These are phyloP conservation scores for Darevskia mixta DNA, from an alignment of 2,797 vertebrate genomes.

Conservation along the genomic window DNA sequence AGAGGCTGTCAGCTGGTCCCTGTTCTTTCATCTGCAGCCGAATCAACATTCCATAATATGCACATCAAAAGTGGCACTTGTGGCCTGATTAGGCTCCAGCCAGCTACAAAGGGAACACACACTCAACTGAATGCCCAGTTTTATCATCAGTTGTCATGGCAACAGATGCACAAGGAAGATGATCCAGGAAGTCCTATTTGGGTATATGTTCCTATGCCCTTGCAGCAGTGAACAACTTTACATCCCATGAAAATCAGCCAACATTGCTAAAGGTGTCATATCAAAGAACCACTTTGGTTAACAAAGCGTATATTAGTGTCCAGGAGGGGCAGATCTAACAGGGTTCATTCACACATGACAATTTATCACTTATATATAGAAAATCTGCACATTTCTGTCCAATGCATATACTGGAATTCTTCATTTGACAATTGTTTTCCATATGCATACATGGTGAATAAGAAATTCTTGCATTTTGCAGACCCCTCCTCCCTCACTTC, in stretches of 20 bases:
- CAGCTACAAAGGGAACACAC: neutral
- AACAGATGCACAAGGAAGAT: constrained; percentile 1
- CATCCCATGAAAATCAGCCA: neutral
- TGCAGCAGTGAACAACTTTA: neutral
- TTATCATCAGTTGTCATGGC: neutral
- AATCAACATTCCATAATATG: neutral
- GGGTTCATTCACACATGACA: neutral
- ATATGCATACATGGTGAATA: neutral
- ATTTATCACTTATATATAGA: neutral
- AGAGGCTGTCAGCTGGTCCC: neutral
- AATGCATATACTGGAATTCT: too few species aligned
- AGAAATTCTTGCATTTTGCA: too few species aligned
- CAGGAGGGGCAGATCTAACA: neutral
- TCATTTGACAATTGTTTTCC: neutral
- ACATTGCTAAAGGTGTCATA: neutral
- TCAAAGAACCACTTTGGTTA: neutral
- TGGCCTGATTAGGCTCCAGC: neutral
- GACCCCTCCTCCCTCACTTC: too few species aligned
- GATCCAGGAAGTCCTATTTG: neutral
- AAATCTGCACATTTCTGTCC: neutral
- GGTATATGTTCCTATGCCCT: neutral
- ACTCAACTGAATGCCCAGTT: neutral
- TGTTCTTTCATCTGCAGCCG: neutral
- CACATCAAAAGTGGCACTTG: neutral
- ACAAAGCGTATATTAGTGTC: too few species aligned